Conservation (phyloP, 2,797 vertebrate genomes). For the Gymnothorax javanicus region DNA sequence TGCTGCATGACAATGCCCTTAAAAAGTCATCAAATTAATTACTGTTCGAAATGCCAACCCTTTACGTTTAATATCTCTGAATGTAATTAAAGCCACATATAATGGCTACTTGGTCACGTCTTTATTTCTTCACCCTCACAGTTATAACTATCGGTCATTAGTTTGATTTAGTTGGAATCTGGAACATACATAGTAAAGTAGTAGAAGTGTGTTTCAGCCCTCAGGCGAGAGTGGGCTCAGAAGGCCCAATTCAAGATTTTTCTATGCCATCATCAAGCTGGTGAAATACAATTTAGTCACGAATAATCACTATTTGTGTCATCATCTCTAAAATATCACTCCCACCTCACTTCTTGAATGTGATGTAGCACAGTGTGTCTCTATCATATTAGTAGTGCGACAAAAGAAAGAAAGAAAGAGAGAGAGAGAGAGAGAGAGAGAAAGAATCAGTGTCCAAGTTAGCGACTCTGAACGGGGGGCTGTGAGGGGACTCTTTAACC, state of each 20-base stretch:
- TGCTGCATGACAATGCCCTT: conserved; percentile 39
- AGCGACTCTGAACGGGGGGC: neutral
- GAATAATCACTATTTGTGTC: neutral
- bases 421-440: neutral
- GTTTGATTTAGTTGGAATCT: neutral
- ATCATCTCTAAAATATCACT: neutral
- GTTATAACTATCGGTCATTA: neutral
- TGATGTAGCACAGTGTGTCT: neutral
- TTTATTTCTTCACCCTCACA: neutral
- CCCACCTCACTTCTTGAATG: neutral
- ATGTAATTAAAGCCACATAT: conserved; percentile 34
- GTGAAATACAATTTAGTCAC: conserved; percentile 1
- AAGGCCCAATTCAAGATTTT: no score
- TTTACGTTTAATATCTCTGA: conserved; percentile 30
- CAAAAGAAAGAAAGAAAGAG: neutral
- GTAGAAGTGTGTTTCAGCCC: no score
- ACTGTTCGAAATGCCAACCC: conserved; percentile 42
- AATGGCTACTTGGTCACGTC: neutral
- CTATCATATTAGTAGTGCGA: neutral
- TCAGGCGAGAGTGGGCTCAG: no score
- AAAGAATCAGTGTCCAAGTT: neutral
- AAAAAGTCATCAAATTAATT: conserved; percentile 23
- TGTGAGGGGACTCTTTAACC: neutral
- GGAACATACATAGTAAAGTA: neutral
- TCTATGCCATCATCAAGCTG: neutral